phyloP scores from a whole-genome alignment of 37 sponge, comb jelly and placozoan genomes.

The Eunapius fragilis region DNA sequence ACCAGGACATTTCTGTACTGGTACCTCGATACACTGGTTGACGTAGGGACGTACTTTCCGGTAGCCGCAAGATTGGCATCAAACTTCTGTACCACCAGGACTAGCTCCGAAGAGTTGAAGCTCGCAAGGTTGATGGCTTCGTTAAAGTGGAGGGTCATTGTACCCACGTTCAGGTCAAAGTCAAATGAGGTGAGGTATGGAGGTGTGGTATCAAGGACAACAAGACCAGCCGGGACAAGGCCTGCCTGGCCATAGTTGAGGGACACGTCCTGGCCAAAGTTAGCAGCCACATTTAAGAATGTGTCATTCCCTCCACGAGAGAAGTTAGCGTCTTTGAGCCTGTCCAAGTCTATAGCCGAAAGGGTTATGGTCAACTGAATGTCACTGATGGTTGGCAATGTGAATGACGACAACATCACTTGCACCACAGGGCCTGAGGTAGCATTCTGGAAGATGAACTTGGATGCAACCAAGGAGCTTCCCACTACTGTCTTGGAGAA shows the following conservation, averaged over 20 bases:
- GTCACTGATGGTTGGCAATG: constrained; percentile 21
- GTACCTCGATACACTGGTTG: neutral
- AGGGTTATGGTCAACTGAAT: constrained; percentile 46
- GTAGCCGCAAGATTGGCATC: neutral
- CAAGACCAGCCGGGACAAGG: constrained; percentile 2
- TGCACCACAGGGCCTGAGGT: constrained; percentile 1
- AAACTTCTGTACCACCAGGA: constrained; percentile 24
- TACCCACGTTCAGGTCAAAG: constrained; percentile 79
- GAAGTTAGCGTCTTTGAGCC: constrained; percentile 55
- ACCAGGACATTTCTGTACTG: constrained; percentile 42
- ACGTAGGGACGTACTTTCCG: neutral
- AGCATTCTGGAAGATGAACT: constrained; percentile 51
- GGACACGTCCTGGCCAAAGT: constrained; percentile 56
- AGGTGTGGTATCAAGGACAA: constrained; percentile 60
- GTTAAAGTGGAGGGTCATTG: constrained; percentile 70
- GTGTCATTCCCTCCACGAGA: constrained; percentile 60
- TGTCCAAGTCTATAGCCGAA: constrained; percentile 65
- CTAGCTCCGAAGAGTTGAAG: constrained; percentile 24
- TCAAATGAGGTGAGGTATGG: constrained; percentile 67
- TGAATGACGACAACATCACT: constrained; percentile 36
- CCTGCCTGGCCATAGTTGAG: constrained; percentile 3
- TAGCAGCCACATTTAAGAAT: constrained; percentile 28
- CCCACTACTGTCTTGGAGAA: constrained; percentile 68
- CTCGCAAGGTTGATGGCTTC: constrained; percentile 58
- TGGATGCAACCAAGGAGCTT: constrained; percentile 28